Percentiles rank a stretch among this genome's conserved stretches.
phyloP scores from a whole-genome alignment of 2,888 invertebrate genomes.

The Apomyelois bistriatella region DNA sequence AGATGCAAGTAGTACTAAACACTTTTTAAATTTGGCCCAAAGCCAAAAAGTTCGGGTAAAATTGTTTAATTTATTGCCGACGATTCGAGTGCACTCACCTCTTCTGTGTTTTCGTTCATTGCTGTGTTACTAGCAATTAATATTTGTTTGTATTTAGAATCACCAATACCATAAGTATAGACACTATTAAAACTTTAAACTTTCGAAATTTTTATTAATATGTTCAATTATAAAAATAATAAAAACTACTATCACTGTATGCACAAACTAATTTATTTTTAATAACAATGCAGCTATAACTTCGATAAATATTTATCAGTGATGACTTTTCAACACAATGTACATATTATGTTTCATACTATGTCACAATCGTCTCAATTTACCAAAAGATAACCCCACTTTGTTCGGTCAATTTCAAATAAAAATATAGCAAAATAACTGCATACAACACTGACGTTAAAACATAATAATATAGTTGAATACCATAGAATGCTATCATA shows the following conservation, averaged over 20 bases:
- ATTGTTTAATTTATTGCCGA: slow-evolving; percentile 12
- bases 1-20: background rate
- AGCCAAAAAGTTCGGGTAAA: slow-evolving; percentile 28
- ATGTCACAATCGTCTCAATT: background rate
- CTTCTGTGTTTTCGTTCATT: slow-evolving; percentile 36
- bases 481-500: slow-evolving; percentile 10
- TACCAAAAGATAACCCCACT: background rate
- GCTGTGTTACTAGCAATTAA: slow-evolving; percentile 5
- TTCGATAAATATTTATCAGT: too few relatives aligned
- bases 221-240: too few relatives aligned
- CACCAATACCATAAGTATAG: background rate
- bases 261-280: too few relatives aligned
- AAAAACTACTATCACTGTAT: too few relatives aligned
- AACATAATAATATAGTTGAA: background rate
- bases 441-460: too few relatives aligned
- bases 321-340: too few relatives aligned
- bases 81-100: slow-evolving; percentile 44
- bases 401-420: background rate
- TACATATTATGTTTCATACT: background rate
- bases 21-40: slow-evolving; percentile 24
- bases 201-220: too few relatives aligned
- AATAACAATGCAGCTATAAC: too few relatives aligned
- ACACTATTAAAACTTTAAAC: too few relatives aligned
- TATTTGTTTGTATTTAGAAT: background rate
- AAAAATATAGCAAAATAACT: too few relatives aligned